Evolutionary conservation across 1,140 invertebrate genomes (phyloP), one percentile per base, ranked within the genome.

Genomic region (Oryzaephilus surinamensis): DNA sequence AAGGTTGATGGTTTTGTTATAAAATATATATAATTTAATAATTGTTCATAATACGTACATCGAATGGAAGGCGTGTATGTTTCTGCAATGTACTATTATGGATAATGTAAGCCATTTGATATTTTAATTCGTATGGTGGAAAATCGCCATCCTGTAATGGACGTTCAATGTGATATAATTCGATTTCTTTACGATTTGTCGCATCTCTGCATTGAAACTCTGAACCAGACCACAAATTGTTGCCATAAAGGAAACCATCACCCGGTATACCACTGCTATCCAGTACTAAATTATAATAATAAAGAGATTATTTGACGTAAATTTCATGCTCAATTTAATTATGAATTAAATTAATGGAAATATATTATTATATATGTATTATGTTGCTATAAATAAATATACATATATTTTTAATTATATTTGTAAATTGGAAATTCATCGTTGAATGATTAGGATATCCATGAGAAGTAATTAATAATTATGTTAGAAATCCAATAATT

Each of bases 221-320:
- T n/a, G 50, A 52, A 0, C 71, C 71, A 13, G 68, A 1, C 70
- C 70, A 73, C 23, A 60, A 63, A 47, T 68, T 71, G 39, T 70
- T 65, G 2, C 68, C 69, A 14, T 62, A 64, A 5, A 64, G 36
- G 20, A 71, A 67, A 4, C 67, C 66, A 0, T 57, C 12, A 2
- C 45, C 51, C 13, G 66, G 61, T 32, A 46, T 40, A 0, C 71
- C 71, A 33, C 65, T 71, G 3, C 66, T 52, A 38, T 73, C 70
- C 7, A 71, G 38, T 47, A 65, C 70, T 73, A n/a, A n/a, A n/a
- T n/a, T n/a, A n/a, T n/a, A n/a, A n/a, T n/a, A n/a, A 42, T 15
- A 54, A 49, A 38, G 15, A 39, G 40, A 33, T 40, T 32, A 8
- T 33, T 11, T 10, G 14, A 6, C 28, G 7, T 29, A 3, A 12